Percentiles rank a stretch among this genome's conserved stretches.
Conservation (phyloP, 2,113 vertebrate genomes). For the Lutjanus erythropterus region DNA sequence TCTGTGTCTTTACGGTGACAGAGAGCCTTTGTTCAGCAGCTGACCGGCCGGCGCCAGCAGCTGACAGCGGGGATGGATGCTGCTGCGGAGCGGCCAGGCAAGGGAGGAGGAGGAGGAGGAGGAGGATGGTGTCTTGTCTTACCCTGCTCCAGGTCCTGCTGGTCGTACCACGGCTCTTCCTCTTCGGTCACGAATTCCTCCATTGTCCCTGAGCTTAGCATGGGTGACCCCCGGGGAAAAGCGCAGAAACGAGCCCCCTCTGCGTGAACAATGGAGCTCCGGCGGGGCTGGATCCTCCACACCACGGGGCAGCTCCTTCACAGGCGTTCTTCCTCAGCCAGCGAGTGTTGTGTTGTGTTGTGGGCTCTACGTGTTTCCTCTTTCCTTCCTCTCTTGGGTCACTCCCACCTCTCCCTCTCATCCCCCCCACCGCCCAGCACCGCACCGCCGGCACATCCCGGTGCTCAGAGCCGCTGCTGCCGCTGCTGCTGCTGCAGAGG, state of each 20-base stretch:
- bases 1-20: slow-evolving; percentile 8
- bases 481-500: slow-evolving; percentile 30
- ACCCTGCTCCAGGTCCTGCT: slow-evolving; percentile 98
- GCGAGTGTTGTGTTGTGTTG: slow-evolving; percentile 13
- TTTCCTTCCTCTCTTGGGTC: slow-evolving; percentile 49
- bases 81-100: slow-evolving; percentile 38
- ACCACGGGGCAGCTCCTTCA: no score
- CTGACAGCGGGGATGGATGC: slow-evolving; percentile 61
- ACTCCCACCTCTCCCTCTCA: slow-evolving; percentile 62
- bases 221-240: slow-evolving; percentile 39
- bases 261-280: slow-evolving; percentile 51
- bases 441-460: slow-evolving; percentile 54
- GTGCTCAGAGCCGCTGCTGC: slow-evolving; percentile 15
- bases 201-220: slow-evolving; percentile 90
- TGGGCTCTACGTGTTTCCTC: slow-evolving; percentile 62
- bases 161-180: slow-evolving; percentile 98
- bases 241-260: slow-evolving; percentile 3
- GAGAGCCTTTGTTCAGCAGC: slow-evolving; percentile 65
- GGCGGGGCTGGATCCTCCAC: no score
- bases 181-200: slow-evolving; percentile 95
- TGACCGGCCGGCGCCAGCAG: slow-evolving; percentile 45
- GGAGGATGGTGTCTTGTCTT: slow-evolving; percentile 62
- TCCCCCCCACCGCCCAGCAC: slow-evolving; percentile 29
- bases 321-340: no score
- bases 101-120: no score